Base-by-base conservation (phyloP, 2,113 vertebrate species). In the Tachysurus vachellii region DNA sequence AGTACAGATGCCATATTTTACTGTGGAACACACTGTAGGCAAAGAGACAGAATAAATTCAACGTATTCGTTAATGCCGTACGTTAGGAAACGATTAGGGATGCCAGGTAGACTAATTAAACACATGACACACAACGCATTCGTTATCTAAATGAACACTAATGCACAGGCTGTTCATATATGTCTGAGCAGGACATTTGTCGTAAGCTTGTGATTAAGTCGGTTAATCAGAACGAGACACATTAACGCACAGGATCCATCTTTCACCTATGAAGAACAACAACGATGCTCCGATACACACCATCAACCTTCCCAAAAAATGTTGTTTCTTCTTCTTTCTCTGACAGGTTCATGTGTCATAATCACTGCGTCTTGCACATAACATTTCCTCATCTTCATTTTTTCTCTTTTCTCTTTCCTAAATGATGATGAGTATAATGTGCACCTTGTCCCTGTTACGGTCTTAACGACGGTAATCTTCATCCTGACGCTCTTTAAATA, bases 21-120 rank as follows among this genome's bases (percentile, higher is more conserved):
- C 28, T 73, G 26, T 89, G 73, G 21, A 59, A 56, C n/a, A 53
- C 21, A 77, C 10, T 13, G 10, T 31, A 53, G 19, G 10, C 81
- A 71, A 77, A 50, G 13, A 17, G 42, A 71, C 5, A 23, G 80
- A 66, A 44, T 57, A 53, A 62, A 47, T 57, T 42, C 50, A 16
- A 21, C 7, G 13, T 36, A 36, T 77, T 77, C 53, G n/a, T 77
- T 28, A n/a, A 54, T 53, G 2, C 42, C 19, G 23, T 77, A 64
- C 36, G n/a, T 53, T 19, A 53, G 50, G 62, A 53, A 54, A 68
- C 42, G 12, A 86, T 11, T 73, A 75, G 7, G 19, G 68, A 73
- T 84, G 53, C 5, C 84, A 56, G 31, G 19, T 4, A 68, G 85
- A 79, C 85, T 57, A 57, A 86, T 86, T 86, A 86, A 81, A 62